phyloP scores from a whole-genome alignment of 23 tunicate species.

The Diplosoma virens region DNA sequence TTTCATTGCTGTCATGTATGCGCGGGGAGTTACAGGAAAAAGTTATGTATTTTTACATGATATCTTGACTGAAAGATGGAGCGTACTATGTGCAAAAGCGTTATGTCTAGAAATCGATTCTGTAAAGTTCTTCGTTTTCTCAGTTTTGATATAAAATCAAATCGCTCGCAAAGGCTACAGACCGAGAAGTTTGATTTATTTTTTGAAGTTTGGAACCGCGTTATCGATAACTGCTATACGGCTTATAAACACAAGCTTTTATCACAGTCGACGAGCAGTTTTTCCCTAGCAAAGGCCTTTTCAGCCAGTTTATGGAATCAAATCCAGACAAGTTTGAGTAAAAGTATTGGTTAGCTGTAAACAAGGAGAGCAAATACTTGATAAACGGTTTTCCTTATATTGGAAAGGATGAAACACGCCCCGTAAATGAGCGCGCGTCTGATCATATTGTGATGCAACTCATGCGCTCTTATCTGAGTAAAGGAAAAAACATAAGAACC shows the following conservation, averaged over 20 bases:
- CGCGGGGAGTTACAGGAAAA: no score
- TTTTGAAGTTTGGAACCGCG: slow-evolving; percentile 18
- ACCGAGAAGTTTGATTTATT: slow-evolving; percentile 20
- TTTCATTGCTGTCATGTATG: no score
- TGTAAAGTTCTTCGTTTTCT: slow-evolving; percentile 29
- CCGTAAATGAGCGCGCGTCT: slow-evolving; percentile 4
- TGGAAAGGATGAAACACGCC: slow-evolving; percentile 9
- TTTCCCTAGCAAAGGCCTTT: slow-evolving; percentile 24
- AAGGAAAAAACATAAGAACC: no score
- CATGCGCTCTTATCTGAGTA: neutral
- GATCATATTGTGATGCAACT: neutral
- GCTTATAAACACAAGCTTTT: slow-evolving; percentile 25
- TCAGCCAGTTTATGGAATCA: slow-evolving; percentile 24
- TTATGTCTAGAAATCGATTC: slow-evolving; percentile 25
- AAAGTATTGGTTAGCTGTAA: slow-evolving; percentile 21
- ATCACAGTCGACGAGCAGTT: slow-evolving; percentile 29
- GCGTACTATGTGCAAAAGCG: no score
- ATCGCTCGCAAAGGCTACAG: slow-evolving; percentile 38
- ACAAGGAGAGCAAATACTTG: slow-evolving; percentile 29
- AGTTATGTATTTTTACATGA: no score
- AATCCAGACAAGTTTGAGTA: slow-evolving; percentile 14
- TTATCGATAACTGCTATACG: slow-evolving; percentile 12
- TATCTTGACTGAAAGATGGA: no score
- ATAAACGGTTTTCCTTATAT: slow-evolving; percentile 21
- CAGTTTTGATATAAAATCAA: slow-evolving; percentile 21